These are phyloP conservation scores for Eidolon helvum DNA, from an alignment of 2,113 vertebrate genomes.

Conservation along the genomic window DNA sequence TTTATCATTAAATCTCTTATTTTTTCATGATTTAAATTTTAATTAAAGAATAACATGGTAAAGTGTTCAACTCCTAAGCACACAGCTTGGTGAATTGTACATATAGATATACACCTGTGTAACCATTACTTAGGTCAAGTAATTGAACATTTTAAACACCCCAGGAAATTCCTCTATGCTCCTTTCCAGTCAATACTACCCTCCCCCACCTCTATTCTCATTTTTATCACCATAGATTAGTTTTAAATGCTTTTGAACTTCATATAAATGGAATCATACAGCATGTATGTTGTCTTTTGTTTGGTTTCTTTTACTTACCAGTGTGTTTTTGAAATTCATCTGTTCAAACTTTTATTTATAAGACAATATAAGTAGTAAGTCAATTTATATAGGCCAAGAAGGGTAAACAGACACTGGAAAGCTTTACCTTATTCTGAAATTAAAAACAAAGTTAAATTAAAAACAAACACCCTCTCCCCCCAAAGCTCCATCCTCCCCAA, in stretches of 20 bases:
- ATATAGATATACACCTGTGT: neutral
- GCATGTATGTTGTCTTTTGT: neutral
- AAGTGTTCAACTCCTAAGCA: neutral
- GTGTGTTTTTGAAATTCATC: neutral
- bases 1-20: slow-evolving; percentile 29
- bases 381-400: neutral
- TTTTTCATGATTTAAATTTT: slow-evolving; percentile 22
- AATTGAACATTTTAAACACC: slow-evolving; percentile 3
- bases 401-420: neutral
- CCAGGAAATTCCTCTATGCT: neutral
- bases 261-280: neutral
- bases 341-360: neutral
- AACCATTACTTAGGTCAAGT: neutral
- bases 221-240: neutral
- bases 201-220: neutral
- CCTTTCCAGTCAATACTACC: neutral
- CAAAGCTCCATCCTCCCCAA: neutral
- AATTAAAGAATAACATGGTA: slow-evolving; percentile 4
- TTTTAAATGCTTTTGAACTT: slow-evolving; percentile 26
- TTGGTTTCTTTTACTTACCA: neutral
- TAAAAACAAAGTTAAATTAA: slow-evolving; percentile 40
- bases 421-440: slow-evolving; percentile 13
- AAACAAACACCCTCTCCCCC: neutral
- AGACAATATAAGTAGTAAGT: neutral
- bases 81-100: neutral